Evolutionary conservation across 1,140 invertebrate species (phyloP), one percentile per base, ranked within the genome.

Genomic region (Hetaerina americana): DNA sequence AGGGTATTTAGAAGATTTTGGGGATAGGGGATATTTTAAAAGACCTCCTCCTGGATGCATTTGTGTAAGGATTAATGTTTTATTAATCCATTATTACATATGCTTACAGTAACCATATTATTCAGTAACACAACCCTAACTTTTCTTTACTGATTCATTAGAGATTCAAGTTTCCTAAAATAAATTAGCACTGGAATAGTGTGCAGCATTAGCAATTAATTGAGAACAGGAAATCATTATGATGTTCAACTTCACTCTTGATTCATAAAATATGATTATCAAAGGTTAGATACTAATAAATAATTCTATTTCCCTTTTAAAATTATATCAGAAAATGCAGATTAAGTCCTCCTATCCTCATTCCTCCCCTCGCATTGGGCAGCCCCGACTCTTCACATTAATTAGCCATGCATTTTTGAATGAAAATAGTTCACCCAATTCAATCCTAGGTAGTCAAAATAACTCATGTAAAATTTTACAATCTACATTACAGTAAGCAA

Each of bases 71-170:
- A 57, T 57, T 57, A 57, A 57, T 57, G 15, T 40, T 57, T 57
- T 57, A 57, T 57, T 57, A 57, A 57, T 57, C 40, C 40, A 57
- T 18, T 10, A 57, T 18, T 57, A 57, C 40, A 57, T 57, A 57
- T 57, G 40, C 40, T 57, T 57, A 57, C 40, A 57, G 40, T 57
- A 57, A 57, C 40, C 40, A 57, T 57, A 57, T 12, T 57, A 18
- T 18, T 57, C 40, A 57, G 40, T 57, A 57, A 57, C 40, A 57
- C 40, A 57, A 57, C 40, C 40, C 40, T 57, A 57, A 57, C 40
- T 57, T 57, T 57, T 57, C 40, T 57, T 57, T 57, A 57, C 40
- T 57, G 40, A 57, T 57, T 57, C 40, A 57, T 57, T 57, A 57
- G n/a, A 57, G 40, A 57, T 57, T 12, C 40, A 57, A 57, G 40